Evolutionary conservation across 53 echinoderm and acorn worm species (phyloP).

Genomic region (Henricia sp.): DNA sequence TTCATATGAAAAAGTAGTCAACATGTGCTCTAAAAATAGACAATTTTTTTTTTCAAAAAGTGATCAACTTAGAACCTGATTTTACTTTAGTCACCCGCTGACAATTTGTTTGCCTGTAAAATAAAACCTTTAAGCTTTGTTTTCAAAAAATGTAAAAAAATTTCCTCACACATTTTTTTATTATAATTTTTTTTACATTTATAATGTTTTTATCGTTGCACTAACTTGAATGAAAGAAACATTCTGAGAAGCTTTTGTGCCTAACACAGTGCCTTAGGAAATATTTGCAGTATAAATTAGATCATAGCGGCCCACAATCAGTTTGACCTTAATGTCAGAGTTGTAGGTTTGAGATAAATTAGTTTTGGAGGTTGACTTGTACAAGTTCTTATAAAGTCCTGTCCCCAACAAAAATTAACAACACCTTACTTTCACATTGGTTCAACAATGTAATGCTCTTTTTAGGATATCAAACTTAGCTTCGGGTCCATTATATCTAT

Average conservation of each 20-base stretch:
- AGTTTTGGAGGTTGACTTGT: not conserved
- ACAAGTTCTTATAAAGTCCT: not conserved
- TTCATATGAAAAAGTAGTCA: conserved; percentile 13
- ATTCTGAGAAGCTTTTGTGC: conserved; percentile 35
- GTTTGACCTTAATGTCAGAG: conserved; percentile 16
- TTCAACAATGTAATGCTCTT: conserved; percentile 7
- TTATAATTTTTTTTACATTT: conserved; percentile 21
- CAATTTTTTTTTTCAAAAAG: conserved; percentile 5
- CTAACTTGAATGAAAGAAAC: conserved; percentile 34
- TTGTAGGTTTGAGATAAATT: conserved; percentile 2
- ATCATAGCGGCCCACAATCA: not conserved
- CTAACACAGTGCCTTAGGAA: conserved; percentile 23
- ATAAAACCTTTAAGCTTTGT: conserved; percentile 17
- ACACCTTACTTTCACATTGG: conserved; percentile 13
- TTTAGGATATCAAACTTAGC: not conserved
- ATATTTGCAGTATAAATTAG: conserved; percentile 34
- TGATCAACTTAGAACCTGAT: conserved; percentile 8
- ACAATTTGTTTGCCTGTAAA: conserved; percentile 25
- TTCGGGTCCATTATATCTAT: conserved; percentile 1
- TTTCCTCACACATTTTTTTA: conserved; percentile 32
- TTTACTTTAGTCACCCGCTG: not conserved
- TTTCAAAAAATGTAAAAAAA: conserved; percentile 27
- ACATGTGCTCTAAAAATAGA: conserved; percentile 25
- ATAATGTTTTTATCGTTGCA: conserved; percentile 26
- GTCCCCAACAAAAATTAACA: conserved; percentile 9